Percentiles rank a stretch among this genome's conserved stretches.
Evolutionary conservation across 2,797 vertebrate genomes (phyloP).

Genomic region (Ctenochaetus hawaiiensis): DNA sequence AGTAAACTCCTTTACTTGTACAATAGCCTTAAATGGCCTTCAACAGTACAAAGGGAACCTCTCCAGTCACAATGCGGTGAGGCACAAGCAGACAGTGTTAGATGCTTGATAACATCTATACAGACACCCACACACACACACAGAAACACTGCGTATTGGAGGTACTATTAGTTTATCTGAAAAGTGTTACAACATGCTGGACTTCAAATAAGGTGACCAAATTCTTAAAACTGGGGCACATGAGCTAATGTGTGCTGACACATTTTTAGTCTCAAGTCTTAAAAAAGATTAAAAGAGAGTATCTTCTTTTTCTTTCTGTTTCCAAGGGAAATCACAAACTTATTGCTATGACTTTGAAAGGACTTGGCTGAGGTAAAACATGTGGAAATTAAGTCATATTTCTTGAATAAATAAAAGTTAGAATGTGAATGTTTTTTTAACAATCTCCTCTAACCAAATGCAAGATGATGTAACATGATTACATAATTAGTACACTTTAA

Average conservation of each 20-base stretch:
- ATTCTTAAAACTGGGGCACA: constrained; percentile 22
- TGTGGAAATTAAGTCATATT: background rate
- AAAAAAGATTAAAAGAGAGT: background rate
- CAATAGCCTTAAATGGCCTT: constrained; percentile 55
- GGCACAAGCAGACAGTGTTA: constrained; percentile 30
- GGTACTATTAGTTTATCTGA: background rate
- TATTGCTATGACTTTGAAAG: background rate
- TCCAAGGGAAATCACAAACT: background rate
- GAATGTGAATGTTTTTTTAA: background rate
- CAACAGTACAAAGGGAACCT: constrained; percentile 46
- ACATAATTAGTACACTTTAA: no score
- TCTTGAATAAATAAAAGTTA: background rate
- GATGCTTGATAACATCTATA: constrained; percentile 30
- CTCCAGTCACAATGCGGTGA: constrained; percentile 42
- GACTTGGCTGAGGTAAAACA: background rate
- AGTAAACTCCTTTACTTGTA: constrained; percentile 29
- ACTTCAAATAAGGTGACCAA: constrained; percentile 1
- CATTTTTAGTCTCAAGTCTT: constrained; percentile 6
- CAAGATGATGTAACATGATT: no score
- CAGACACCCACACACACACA: constrained; percentile 17
- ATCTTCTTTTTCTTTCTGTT: background rate
- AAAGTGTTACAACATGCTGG: constrained; percentile 10
- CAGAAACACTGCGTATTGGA: background rate
- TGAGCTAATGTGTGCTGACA: constrained; percentile 12
- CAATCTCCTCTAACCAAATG: no score